Base-by-base conservation (phyloP, 2,113 vertebrate genomes). In the Tupaia chinensis region DNA sequence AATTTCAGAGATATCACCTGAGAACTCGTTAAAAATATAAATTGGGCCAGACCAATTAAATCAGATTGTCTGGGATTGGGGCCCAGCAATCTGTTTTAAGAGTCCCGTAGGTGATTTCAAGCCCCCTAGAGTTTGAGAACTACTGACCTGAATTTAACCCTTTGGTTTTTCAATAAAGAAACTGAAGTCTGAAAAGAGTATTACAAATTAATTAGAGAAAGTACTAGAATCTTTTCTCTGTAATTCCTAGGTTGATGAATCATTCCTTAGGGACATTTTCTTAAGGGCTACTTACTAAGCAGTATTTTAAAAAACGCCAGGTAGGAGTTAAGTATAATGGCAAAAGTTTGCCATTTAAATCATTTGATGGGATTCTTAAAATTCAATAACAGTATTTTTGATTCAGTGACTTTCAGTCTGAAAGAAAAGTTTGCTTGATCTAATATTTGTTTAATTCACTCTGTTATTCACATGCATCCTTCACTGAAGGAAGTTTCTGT, bases 401-500 rank as follows among this genome's bases (percentile, higher is more conserved):
- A 89, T 29, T 16, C 32, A 80, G 7, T 94, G 27, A 94, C 78
- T 16, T 94, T 89, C 29, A 92, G 54, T 83, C 20, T 27, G 13
- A 79, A 80, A 94, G 63, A 56, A 90, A 88, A 73, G 17, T 81
- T 83, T 77, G 56, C 32, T 84, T 90, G 19, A 90, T 68, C 32
- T 70, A 84, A n/a, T 91, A 58, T 80, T 74, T 95, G 70, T 87
- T 96, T 95, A 69, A 89, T 81, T 91, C 58, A 81, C 27, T 78
- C 78, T 44, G 68, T 91, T 77, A 81, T 53, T 78, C 63, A 70
- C 25, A 27, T 22, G 25, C 34, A 29, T 17, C 32, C 77, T 79
- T 95, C 29, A 69, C 32, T 32, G 80, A 95, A 93, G 61, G 54
- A 94, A 73, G 74, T 68, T 44, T 76, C 61, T 70, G 23, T 86